Evolutionary conservation across 2,113 vertebrate species (phyloP).

Genomic region (Centropristis striata): DNA sequence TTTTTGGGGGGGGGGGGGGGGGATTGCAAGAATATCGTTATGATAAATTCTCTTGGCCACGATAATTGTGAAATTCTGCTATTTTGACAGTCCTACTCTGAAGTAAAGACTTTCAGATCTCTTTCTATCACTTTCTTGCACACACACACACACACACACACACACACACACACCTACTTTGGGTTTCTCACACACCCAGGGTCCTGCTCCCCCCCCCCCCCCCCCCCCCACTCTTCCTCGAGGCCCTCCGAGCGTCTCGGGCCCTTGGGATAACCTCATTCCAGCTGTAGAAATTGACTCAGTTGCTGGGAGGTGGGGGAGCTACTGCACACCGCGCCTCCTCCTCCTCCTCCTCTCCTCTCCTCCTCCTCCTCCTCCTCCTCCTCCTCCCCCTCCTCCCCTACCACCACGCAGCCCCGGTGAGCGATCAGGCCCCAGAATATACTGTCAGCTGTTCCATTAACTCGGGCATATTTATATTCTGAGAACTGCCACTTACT

Average conservation of each 20-base stretch:
- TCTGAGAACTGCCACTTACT: conserved; percentile 82
- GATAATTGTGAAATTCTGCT: no score
- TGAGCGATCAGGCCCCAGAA: conserved; percentile 76
- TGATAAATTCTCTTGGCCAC: no score
- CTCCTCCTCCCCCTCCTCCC: neutral
- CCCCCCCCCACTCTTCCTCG: conserved; percentile 34
- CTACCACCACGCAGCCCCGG: neutral
- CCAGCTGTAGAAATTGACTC: conserved; percentile 74
- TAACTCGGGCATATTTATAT: conserved; percentile 85
- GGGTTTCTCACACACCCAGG: conserved; percentile 12
- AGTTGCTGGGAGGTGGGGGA: conserved; percentile 40
- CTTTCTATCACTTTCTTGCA: conserved; percentile 5
- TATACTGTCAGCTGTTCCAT: conserved; percentile 87
- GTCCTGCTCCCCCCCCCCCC: neutral
- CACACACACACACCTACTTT: conserved; percentile 17
- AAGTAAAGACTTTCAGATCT: conserved; percentile 34
- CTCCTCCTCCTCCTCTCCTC: no score
- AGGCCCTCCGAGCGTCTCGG: conserved; percentile 46
- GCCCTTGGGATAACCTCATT: conserved; percentile 74
- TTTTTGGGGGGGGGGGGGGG: no score
- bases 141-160: conserved; percentile 26
- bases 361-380: neutral
- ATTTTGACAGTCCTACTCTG: neutral
- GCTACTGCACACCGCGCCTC: conserved; percentile 21
- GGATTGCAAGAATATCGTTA: no score